Evolutionary conservation across 1,140 invertebrate species (phyloP).

Genomic region (Episyrphus balteatus): DNA sequence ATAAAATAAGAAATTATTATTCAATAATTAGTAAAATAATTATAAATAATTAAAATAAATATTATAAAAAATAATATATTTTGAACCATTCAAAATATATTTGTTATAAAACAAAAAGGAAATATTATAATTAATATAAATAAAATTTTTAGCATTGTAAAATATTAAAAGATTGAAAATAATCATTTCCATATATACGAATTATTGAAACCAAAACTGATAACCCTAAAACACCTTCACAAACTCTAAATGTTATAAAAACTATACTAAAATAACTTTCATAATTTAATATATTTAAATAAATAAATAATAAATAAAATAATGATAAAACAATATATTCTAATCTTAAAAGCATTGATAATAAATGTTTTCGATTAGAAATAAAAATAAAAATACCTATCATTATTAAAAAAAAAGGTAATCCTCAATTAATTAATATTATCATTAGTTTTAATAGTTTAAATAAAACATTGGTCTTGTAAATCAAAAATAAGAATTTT

Average conservation of each 20-base stretch:
- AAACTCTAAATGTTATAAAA: conserved; percentile 47
- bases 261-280: conserved; percentile 44
- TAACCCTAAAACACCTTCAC: conserved; percentile 46
- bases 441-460: conserved; percentile 46
- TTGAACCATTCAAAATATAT: conserved; percentile 32
- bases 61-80: conserved; percentile 34
- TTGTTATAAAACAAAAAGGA: conserved; percentile 32
- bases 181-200: conserved; percentile 45
- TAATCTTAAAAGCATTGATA: conserved; percentile 40
- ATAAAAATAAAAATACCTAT: conserved; percentile 37
- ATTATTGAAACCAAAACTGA: conserved; percentile 45
- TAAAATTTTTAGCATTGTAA: conserved; percentile 43
- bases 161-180: conserved; percentile 42
- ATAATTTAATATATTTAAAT: conserved; percentile 38
- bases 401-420: conserved; percentile 37
- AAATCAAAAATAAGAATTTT: conserved; percentile 42
- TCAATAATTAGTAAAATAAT: conserved; percentile 31
- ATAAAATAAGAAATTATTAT: conserved; percentile 35
- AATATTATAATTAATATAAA: conserved; percentile 37
- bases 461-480: conserved; percentile 48
- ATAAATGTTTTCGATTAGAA: conserved; percentile 41
- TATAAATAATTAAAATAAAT: conserved; percentile 36
- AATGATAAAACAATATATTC: conserved; percentile 44
- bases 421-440: conserved; percentile 30
- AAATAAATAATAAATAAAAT: conserved; percentile 40